A percentile compares a stretch with the other conserved stretches of the same genome.
These are phyloP conservation scores for Byasa hedistus DNA, from an alignment of 2,888 invertebrate species.

Conservation along the genomic window DNA sequence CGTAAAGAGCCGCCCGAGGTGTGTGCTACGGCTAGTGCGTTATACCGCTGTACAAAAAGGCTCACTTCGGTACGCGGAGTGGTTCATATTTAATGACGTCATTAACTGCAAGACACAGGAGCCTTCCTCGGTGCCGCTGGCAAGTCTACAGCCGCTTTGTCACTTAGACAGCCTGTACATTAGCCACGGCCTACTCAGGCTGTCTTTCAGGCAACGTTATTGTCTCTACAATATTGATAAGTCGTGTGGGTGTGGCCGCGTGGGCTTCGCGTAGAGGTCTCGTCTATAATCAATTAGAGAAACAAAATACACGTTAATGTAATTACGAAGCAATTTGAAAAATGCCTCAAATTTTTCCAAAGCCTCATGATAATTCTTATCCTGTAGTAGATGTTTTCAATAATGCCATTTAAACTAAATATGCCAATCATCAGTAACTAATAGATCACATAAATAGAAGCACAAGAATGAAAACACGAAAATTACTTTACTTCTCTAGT, in stretches of 20 bases:
- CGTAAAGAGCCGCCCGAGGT: slow-evolving; percentile 31
- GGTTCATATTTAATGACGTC: slow-evolving; percentile 77
- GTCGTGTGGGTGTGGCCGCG: slow-evolving; percentile 31
- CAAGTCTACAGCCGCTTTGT: slow-evolving; percentile 46
- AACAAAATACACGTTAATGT: slow-evolving; percentile 24
- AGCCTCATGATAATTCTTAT: no score
- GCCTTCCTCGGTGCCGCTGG: slow-evolving; percentile 50
- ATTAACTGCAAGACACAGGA: slow-evolving; percentile 68
- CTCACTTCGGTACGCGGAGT: slow-evolving; percentile 39
- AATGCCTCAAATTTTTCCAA: not conserved
- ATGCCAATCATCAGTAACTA: no score
- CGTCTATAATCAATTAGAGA: slow-evolving; percentile 20
- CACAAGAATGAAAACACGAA: no score
- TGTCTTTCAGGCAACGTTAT: slow-evolving; percentile 22
- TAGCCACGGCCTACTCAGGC: slow-evolving; percentile 30
- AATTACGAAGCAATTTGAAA: slow-evolving; percentile 7
- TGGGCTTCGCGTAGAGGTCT: slow-evolving; percentile 24
- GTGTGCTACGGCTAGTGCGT: slow-evolving; percentile 30
- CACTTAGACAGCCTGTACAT: slow-evolving; percentile 39
- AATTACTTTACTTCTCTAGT: no score
- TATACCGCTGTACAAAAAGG: slow-evolving; percentile 45
- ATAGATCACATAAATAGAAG: no score
- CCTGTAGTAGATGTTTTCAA: no score
- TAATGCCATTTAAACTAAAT: no score
- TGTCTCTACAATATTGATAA: slow-evolving; percentile 32